Conservation (phyloP, 2,113 vertebrate genomes). For the Rhizomys pruinosus region DNA sequence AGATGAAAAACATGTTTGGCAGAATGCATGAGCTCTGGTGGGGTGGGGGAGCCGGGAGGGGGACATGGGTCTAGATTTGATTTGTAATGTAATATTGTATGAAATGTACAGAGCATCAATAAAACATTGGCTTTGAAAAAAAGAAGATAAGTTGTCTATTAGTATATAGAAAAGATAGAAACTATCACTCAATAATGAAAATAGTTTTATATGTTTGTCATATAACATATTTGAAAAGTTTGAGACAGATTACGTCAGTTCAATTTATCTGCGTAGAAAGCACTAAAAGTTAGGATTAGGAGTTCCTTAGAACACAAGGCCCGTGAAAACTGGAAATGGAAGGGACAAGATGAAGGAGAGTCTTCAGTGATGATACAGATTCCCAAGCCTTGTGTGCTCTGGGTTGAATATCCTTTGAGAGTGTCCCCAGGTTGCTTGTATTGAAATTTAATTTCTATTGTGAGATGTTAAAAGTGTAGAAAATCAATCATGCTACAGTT, state of each 20-base stretch:
- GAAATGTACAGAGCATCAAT: no score
- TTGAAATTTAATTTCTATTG: not conserved
- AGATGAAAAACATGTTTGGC: no score
- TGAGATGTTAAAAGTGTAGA: not conserved
- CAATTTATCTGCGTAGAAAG: not conserved
- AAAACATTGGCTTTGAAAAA: no score
- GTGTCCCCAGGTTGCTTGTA: not conserved
- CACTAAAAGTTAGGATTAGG: not conserved
- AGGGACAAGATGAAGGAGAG: not conserved
- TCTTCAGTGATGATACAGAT: not conserved
- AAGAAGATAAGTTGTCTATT: no score
- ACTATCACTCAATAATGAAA: slow-evolving; percentile 22
- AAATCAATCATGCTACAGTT: not conserved
- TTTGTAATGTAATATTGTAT: no score
- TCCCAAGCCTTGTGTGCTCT: not conserved
- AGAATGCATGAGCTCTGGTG: no score
- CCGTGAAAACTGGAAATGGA: not conserved
- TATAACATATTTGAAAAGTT: not conserved
- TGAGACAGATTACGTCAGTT: not conserved
- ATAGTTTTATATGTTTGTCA: not conserved
- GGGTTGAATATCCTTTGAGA: not conserved
- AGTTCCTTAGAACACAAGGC: not conserved
- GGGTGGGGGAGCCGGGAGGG: no score
- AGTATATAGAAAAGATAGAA: not conserved
- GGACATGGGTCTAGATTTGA: no score